These are phyloP conservation scores for Apodemus sylvaticus DNA, from an alignment of 2,113 vertebrate species.

Conservation along the genomic window DNA sequence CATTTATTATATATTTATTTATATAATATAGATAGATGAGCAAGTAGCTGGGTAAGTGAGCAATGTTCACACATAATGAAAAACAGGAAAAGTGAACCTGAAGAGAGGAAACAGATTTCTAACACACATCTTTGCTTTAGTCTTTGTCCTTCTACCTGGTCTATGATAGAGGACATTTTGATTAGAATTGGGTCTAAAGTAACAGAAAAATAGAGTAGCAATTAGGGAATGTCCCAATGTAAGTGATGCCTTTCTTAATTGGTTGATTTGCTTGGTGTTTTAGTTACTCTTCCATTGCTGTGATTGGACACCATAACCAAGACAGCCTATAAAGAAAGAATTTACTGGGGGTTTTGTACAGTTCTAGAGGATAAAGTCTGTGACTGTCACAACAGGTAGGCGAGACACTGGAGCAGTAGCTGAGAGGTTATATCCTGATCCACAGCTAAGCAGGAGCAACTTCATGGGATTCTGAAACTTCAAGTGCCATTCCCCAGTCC, in stretches of 20 bases:
- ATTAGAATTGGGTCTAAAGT: background rate
- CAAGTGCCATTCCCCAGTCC: background rate
- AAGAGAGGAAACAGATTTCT: background rate
- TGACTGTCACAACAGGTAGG: background rate
- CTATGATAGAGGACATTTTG: constrained; percentile 7
- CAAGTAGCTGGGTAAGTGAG: background rate
- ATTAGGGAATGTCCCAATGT: background rate
- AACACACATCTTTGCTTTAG: background rate
- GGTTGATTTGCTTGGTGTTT: background rate
- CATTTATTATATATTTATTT: background rate
- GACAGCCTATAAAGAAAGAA: background rate
- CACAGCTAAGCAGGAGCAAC: background rate
- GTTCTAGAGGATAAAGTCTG: background rate
- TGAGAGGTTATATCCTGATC: background rate
- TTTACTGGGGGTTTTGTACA: background rate
- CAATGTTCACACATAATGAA: background rate
- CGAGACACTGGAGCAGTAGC: too few species aligned
- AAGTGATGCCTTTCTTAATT: background rate
- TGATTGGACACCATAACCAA: background rate
- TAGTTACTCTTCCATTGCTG: background rate
- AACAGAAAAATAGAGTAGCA: background rate
- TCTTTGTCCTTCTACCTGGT: background rate
- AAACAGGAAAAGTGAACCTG: background rate
- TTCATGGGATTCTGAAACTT: background rate
- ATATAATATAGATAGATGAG: background rate